phyloP scores from a whole-genome alignment of 2,113 vertebrate species.

The Peromyscus californicus region DNA sequence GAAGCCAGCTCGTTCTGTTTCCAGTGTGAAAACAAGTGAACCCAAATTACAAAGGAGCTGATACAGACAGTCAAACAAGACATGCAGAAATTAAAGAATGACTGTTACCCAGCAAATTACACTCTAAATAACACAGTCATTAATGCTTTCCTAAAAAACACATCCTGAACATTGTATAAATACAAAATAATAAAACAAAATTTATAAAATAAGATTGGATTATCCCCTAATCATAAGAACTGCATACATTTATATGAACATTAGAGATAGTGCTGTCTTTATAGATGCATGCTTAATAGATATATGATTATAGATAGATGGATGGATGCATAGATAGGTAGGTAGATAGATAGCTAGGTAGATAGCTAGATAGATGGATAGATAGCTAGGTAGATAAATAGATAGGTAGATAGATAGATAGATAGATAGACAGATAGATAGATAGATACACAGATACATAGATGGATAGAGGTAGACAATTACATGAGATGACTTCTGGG shows the following conservation, averaged over 20 bases:
- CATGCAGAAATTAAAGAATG: not conserved
- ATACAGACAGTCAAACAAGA: not conserved
- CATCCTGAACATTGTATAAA: not conserved
- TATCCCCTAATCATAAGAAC: not conserved
- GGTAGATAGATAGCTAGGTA: not conserved
- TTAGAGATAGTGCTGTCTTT: not conserved
- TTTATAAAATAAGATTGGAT: conserved; percentile 3
- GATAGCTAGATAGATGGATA: not conserved
- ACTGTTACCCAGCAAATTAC: not conserved
- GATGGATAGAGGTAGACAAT: not conserved
- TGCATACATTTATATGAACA: not conserved
- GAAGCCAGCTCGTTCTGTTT: conserved; percentile 11
- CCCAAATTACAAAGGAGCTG: not conserved
- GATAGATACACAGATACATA: not conserved
- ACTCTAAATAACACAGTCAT: not conserved
- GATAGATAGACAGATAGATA: not conserved
- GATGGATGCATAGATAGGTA: too few relatives aligned
- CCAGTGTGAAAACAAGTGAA: not conserved
- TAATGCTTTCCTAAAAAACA: not conserved
- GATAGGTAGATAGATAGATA: not conserved
- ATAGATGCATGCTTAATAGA: not conserved
- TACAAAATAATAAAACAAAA: conserved; percentile 39
- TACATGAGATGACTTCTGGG: not conserved
- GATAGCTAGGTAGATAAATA: not conserved
- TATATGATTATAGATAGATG: not conserved